phyloP scores from a whole-genome alignment of 2,113 vertebrate species.

The Gobiocypris rarus region DNA sequence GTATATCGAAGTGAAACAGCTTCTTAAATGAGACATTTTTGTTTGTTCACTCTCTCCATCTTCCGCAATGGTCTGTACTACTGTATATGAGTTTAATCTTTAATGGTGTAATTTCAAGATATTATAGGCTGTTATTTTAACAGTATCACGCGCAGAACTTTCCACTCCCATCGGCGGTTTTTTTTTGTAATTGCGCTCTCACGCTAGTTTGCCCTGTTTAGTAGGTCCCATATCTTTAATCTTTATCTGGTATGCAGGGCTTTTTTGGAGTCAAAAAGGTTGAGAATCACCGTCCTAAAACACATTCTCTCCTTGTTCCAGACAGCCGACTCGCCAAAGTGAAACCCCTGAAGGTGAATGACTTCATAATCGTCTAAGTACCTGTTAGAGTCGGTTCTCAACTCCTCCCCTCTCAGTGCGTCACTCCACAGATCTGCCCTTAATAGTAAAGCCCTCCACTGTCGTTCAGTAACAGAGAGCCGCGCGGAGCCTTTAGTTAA shows the following conservation, averaged over 20 bases:
- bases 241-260: too few relatives aligned
- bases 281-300: too few relatives aligned
- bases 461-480: neutral
- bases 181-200: too few relatives aligned
- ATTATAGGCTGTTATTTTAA: too few relatives aligned
- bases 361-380: neutral
- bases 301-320: neutral
- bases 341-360: slow-evolving; percentile 8
- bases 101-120: neutral
- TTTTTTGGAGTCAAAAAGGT: neutral
- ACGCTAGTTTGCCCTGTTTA: too few relatives aligned
- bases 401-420: slow-evolving; percentile 17
- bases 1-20: neutral
- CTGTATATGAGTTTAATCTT: too few relatives aligned
- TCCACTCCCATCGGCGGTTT: too few relatives aligned
- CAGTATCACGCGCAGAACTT: too few relatives aligned
- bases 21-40: neutral
- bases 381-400: neutral
- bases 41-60: neutral
- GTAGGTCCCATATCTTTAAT: too few relatives aligned
- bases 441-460: neutral
- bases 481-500: neutral
- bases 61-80: neutral
- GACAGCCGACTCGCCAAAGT: neutral
- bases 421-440: slow-evolving; percentile 10